Percentiles rank a stretch among this genome's conserved stretches.
Conservation (phyloP, 2,888 invertebrate genomes). For the Dione vanillae region DNA sequence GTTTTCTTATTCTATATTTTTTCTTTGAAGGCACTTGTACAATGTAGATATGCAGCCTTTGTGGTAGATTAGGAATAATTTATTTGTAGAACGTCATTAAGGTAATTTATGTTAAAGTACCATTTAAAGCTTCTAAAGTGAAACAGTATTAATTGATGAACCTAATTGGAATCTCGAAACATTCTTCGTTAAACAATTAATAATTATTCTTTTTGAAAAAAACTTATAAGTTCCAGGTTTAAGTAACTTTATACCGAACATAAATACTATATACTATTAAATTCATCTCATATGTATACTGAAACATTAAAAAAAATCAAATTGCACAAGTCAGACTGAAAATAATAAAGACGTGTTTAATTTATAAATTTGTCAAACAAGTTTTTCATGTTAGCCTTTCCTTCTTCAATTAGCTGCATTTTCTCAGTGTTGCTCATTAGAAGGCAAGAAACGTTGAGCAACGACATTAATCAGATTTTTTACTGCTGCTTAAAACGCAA, state of each 20-base stretch:
- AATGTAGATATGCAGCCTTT: background rate
- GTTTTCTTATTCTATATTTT: slow-evolving; percentile 10
- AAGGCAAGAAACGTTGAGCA: slow-evolving; percentile 17
- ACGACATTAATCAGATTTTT: slow-evolving; percentile 33
- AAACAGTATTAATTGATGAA: background rate
- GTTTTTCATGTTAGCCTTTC: slow-evolving; percentile 23
- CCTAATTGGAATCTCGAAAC: background rate
- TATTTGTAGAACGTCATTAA: slow-evolving; percentile 1
- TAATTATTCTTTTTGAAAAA: no score
- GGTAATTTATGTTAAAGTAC: no score
- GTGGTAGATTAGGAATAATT: slow-evolving; percentile 4
- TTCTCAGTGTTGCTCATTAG: slow-evolving; percentile 34
- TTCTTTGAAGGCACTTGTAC: slow-evolving; percentile 9
- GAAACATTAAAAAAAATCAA: background rate
- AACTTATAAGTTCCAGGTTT: no score
- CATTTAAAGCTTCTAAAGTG: no score
- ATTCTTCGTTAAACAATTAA: no score
- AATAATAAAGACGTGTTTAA: background rate
- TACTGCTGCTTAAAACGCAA: slow-evolving; percentile 35
- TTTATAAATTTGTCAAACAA: background rate
- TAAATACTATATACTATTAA: no score
- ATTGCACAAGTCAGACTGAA: no score
- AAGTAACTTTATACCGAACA: no score
- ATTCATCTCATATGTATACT: background rate
- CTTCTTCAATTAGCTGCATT: slow-evolving; percentile 32